A percentile compares a stretch with the other conserved stretches of the same genome.
These are phyloP conservation scores for Epizoanthus ramosus DNA, from an alignment of 92 coral and sea anemone species.

Conservation along the genomic window DNA sequence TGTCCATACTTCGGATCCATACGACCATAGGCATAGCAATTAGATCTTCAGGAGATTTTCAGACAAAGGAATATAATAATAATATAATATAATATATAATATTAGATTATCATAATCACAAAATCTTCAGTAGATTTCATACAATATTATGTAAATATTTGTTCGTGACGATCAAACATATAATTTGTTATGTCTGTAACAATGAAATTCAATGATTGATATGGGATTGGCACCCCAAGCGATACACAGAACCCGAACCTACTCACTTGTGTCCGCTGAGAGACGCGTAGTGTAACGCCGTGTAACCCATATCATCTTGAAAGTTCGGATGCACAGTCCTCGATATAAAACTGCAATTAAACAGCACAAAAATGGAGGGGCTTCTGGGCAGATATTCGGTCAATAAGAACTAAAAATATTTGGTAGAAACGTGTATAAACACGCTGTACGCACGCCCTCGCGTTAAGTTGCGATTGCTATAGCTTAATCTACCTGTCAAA, in stretches of 20 bases:
- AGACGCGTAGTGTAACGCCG: constrained; percentile 90
- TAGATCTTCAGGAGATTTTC: no score
- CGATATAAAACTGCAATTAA: constrained; percentile 68
- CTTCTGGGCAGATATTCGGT: background rate
- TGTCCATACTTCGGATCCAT: no score
- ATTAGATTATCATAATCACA: background rate
- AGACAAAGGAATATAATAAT: no score
- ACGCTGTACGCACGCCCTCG: background rate
- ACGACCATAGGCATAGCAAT: no score
- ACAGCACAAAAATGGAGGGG: background rate
- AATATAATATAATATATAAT: no score
- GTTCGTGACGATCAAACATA: background rate
- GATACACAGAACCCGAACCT: background rate
- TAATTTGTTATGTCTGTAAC: background rate
- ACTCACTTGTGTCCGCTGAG: constrained; percentile 88
- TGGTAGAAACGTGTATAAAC: background rate
- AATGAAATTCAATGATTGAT: background rate
- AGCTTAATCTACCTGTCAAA: background rate
- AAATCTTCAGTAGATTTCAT: background rate
- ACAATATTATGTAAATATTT: background rate
- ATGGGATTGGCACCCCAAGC: background rate
- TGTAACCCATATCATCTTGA: constrained; percentile 96
- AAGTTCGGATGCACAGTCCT: constrained; percentile 81
- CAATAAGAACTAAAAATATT: constrained; percentile 6
- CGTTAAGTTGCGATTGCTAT: background rate